A percentile compares a stretch with the other conserved stretches of the same genome.
phyloP scores from a whole-genome alignment of 2,797 vertebrate genomes.

The Antennarius maculatus region DNA sequence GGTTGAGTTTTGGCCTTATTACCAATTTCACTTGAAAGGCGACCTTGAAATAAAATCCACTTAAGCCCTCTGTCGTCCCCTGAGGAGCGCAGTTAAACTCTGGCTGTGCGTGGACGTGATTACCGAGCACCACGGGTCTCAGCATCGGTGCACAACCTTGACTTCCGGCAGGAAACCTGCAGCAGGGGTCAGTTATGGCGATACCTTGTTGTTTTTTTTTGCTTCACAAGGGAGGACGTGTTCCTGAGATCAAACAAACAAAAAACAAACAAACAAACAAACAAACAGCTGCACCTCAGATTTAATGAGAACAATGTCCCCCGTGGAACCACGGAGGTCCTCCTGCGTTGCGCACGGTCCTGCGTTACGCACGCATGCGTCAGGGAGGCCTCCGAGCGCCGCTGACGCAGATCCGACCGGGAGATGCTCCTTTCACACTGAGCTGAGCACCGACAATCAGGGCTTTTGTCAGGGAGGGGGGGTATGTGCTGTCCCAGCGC shows the following conservation, averaged over 20 bases:
- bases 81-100: conserved; percentile 75
- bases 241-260: too few relatives aligned
- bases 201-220: conserved; percentile 66
- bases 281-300: conserved; percentile 47
- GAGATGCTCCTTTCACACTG: conserved; percentile 75
- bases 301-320: conserved; percentile 32
- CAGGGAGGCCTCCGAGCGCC: conserved; percentile 41
- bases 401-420: conserved; percentile 55
- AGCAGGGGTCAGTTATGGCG: conserved; percentile 69
- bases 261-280: too few relatives aligned
- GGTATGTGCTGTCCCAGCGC: conserved; percentile 59
- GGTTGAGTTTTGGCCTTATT: conserved; percentile 57
- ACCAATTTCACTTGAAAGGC: conserved; percentile 66
- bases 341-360: neutral
- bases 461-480: conserved; percentile 60
- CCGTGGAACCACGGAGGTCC: too few relatives aligned
- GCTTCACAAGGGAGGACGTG: conserved; percentile 62
- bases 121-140: conserved; percentile 71
- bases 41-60: conserved; percentile 81
- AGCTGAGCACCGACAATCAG: conserved; percentile 71
- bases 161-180: conserved; percentile 78
- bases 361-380: conserved; percentile 19
- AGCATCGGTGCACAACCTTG: conserved; percentile 69
- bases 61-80: conserved; percentile 72
- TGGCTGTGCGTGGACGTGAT: conserved; percentile 75